Conservation (phyloP, 2,113 vertebrate genomes). For the Ammospiza caudacuta region DNA sequence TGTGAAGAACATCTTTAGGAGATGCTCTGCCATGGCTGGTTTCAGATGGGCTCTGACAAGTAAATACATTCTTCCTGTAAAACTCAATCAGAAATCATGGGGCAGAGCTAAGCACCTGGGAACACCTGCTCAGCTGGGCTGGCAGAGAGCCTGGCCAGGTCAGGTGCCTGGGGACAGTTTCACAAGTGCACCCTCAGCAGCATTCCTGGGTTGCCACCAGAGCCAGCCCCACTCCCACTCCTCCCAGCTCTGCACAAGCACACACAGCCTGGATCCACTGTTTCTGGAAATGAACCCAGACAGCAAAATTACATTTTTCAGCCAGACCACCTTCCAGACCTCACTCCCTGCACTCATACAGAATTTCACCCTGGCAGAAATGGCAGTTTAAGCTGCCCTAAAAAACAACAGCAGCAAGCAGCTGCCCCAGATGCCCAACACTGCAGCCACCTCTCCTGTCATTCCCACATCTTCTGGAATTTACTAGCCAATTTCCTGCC, state of each 20-base stretch:
- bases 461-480: not conserved
- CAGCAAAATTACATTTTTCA: not conserved
- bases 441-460: not conserved
- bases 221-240: not conserved
- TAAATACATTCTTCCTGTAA: not conserved
- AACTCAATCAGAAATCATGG: not conserved
- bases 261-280: not conserved
- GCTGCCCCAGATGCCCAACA: not conserved
- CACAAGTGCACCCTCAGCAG: not conserved
- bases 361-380: not conserved
- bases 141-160: not conserved
- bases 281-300: not conserved
- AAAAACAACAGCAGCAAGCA: not conserved
- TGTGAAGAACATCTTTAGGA: not conserved
- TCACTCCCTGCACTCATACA: not conserved
- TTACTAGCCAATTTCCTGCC: not conserved
- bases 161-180: not conserved
- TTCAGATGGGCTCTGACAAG: not conserved
- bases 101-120: not conserved
- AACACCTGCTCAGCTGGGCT: not conserved
- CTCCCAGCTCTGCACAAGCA: not conserved
- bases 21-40: not conserved
- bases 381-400: not conserved
- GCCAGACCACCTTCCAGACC: not conserved
- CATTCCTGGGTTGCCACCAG: not conserved